phyloP scores from a whole-genome alignment of 2,113 vertebrate genomes.

The Hylia prasina region DNA sequence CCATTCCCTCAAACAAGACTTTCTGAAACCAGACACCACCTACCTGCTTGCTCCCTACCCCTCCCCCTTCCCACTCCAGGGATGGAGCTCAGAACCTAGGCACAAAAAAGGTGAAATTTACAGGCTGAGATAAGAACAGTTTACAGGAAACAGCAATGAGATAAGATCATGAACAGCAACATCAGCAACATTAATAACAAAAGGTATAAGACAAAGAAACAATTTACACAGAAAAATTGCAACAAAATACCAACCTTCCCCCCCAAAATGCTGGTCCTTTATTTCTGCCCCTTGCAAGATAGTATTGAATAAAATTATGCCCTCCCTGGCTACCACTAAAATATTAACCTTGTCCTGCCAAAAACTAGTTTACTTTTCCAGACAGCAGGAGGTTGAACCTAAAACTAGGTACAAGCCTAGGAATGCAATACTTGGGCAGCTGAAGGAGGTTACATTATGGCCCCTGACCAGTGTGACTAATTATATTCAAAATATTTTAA shows the following conservation, averaged over 20 bases:
- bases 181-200: not conserved
- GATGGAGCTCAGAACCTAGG: not conserved
- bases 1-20: not conserved
- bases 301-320: accelerated
- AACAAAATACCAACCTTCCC: not conserved
- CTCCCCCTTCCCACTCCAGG: accelerated
- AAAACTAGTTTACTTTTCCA: not conserved
- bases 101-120: not conserved
- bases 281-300: not conserved
- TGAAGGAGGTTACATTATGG: not conserved
- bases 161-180: not conserved
- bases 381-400: not conserved
- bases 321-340: not conserved
- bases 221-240: accelerated
- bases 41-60: not conserved
- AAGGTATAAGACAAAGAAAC: not conserved
- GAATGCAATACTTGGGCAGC: not conserved
- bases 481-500: not conserved
- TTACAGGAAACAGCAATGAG: not conserved
- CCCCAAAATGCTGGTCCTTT: not conserved
- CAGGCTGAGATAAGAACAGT: not conserved
- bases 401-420: not conserved
- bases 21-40: not conserved
- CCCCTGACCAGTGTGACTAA: not conserved
- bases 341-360: not conserved